A percentile compares a stretch with the other conserved stretches of the same genome.
Evolutionary conservation across 2,888 invertebrate genomes (phyloP).

Genomic region (Euproctis similis): DNA sequence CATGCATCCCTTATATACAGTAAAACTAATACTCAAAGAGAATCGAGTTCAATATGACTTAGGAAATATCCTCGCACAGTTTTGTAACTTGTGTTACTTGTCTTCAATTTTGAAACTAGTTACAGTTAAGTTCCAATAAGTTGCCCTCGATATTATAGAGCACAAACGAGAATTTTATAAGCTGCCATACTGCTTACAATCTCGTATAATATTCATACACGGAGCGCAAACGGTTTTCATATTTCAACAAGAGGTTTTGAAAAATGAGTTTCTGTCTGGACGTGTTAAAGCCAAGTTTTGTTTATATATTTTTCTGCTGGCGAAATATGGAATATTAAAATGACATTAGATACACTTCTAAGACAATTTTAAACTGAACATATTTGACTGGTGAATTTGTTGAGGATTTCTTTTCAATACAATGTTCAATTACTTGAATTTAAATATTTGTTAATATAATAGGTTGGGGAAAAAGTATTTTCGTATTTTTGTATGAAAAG

Average conservation of each 20-base stretch:
- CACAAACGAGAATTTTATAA: constrained; percentile 17
- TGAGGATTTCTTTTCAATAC: no score
- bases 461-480: no score
- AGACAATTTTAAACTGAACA: no score
- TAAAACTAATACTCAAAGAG: constrained; percentile 24
- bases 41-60: constrained; percentile 38
- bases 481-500: no score
- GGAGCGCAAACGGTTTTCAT: constrained; percentile 6
- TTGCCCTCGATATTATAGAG: constrained; percentile 14
- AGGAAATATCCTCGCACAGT: constrained; percentile 33
- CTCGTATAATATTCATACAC: constrained; percentile 3
- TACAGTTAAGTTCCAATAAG: constrained; percentile 22
- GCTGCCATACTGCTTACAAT: constrained; percentile 9
- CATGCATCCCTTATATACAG: no score
- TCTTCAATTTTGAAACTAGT: constrained; percentile 35
- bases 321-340: background rate
- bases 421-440: no score
- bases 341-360: no score
- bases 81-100: constrained; percentile 29
- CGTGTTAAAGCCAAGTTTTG: no score
- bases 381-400: no score
- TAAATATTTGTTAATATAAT: no score
- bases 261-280: constrained; percentile 1
- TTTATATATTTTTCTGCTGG: background rate
- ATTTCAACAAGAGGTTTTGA: constrained; percentile 5